These are phyloP conservation scores for Drosophila colorata DNA, from an alignment of 2,888 invertebrate genomes.

Conservation along the genomic window DNA sequence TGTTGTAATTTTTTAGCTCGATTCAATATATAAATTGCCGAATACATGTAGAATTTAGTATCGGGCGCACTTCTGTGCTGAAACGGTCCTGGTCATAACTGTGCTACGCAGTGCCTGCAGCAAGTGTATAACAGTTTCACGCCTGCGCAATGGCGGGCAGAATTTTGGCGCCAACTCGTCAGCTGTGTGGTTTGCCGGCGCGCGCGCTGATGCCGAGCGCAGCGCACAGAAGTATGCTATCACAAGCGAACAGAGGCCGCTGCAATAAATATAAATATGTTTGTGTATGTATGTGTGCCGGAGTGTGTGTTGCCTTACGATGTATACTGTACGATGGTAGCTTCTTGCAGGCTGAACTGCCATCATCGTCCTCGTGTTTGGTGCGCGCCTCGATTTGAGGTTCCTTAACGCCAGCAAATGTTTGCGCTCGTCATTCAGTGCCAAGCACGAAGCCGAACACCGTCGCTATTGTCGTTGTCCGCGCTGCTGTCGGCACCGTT, in stretches of 20 bases:
- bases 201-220: constrained; percentile 42
- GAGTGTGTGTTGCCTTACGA: constrained; percentile 24
- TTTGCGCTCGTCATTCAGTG: constrained; percentile 63
- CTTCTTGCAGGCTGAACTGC: constrained; percentile 67
- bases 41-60: not conserved
- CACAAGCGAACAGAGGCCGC: constrained; percentile 18
- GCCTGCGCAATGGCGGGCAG: constrained; percentile 48
- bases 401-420: constrained; percentile 50
- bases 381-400: constrained; percentile 45
- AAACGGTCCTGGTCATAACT: constrained; percentile 50
- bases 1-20: not conserved
- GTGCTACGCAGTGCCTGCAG: constrained; percentile 37
- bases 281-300: constrained; percentile 5
- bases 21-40: too few species aligned
- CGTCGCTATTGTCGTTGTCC: constrained; percentile 45
- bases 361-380: constrained; percentile 75
- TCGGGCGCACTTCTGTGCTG: not conserved
- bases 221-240: constrained; percentile 58
- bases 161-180: constrained; percentile 75
- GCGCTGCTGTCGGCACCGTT: constrained; percentile 40
- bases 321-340: constrained; percentile 66
- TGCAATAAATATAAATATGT: constrained; percentile 47
- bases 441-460: constrained; percentile 68
- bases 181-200: constrained; percentile 61
- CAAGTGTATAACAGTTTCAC: constrained; percentile 57